Percentiles rank a stretch among this genome's conserved stretches.
These are phyloP conservation scores for Hippocampus zosterae DNA, from an alignment of 2,113 vertebrate genomes.

Conservation along the genomic window DNA sequence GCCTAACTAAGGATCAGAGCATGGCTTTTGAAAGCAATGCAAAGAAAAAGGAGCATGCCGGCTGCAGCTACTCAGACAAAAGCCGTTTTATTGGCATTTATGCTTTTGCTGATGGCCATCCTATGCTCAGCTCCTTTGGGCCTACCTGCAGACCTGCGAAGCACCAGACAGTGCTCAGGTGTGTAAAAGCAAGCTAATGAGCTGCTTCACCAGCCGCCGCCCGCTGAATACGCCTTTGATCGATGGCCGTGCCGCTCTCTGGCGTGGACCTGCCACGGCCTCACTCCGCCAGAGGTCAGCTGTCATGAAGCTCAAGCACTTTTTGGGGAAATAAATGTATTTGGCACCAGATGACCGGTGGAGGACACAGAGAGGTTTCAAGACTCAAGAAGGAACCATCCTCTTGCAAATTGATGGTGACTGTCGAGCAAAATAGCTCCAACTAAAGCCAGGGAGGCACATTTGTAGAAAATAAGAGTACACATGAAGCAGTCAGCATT, in stretches of 20 bases:
- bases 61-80: constrained; percentile 5
- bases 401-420: neutral
- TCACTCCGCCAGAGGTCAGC: constrained; percentile 2
- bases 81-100: neutral
- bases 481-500: neutral
- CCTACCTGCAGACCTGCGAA: constrained; percentile 16
- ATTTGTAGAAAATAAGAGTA: neutral
- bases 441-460: neutral
- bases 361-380: neutral
- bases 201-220: constrained; percentile 17
- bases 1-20: too few species aligned
- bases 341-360: neutral
- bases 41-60: neutral
- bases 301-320: constrained; percentile 1
- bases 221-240: constrained; percentile 33
- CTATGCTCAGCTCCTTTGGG: constrained; percentile 18
- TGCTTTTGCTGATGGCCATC: constrained; percentile 7
- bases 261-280: neutral
- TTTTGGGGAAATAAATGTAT: neutral
- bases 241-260: constrained; percentile 22
- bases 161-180: constrained; percentile 31
- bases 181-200: constrained; percentile 42
- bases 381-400: neutral
- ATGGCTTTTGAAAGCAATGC: too few species aligned
- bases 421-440: neutral